Base-by-base conservation (phyloP, 1,140 invertebrate genomes). In the Wasmannia auropunctata region DNA sequence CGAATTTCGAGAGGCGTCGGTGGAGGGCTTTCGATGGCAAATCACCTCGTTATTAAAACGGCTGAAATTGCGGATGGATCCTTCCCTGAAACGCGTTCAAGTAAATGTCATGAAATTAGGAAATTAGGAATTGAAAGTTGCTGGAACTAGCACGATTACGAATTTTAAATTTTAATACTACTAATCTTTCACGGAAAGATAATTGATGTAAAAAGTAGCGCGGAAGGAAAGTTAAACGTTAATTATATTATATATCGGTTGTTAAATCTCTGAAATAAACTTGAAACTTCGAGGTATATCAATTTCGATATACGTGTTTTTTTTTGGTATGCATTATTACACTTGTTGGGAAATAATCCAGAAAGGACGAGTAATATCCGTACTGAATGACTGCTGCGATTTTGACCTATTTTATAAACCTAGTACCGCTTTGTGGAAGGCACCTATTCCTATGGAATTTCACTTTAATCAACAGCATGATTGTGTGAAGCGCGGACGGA, bases 381-480 rank as follows among this genome's bases (percentile, higher is more conserved):
- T 34, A 3, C 3, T 19, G 28, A 2, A 22, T 51, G 8, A 56
- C 3, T 49, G 3, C 5, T 56, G 34, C 49, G 40, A 67, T 56
- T 69, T 31, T 19, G 43, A 67, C 25, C 34, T 40, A 58, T 58
- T 81, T 70, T 40, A 2, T 31, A 56, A 16, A 40, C 14, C 25
- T 31, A 72, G 49, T 4, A 40, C n/a, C 22, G 25, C 65, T 72
- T 43, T 65, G 28, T 65, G 43, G 25, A 51, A 40, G 22, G 19
- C 22, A 22, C 65, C 34, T 56, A 34, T 58, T 43, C 40, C 37
- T 31, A 56, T 16, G 49, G 25, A 72, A 72, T 81, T 74, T 83
- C 79, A 25, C 40, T 83, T 83, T 83, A 83, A 83, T 83, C 67
- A 83, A 46, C 79, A 28, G 51, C 63, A 58, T 74, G 51, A 83